Base-by-base conservation (phyloP, 2,113 vertebrate species). In the Salvelinus namaycush region DNA sequence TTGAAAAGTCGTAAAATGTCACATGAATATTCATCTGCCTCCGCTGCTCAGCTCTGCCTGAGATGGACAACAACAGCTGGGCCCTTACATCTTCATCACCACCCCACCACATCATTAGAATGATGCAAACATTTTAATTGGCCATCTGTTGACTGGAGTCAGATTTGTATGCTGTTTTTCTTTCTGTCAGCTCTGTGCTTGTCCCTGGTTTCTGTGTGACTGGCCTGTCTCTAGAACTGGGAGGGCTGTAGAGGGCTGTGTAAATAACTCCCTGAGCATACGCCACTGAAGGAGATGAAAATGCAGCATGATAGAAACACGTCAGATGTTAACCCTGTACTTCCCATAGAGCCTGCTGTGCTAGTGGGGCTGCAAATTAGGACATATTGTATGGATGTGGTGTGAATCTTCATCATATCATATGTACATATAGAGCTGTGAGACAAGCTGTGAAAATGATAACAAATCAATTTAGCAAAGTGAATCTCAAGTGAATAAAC, bases 101-200 rank as follows among this genome's bases (percentile, higher is more conserved):
- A 87, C 91, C 79, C 84, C 76, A 83, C 77, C 81, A 81, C 87
- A 86, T 87, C 84, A 70, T 81, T 79, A 85, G 86, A 87, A 92
- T 90, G 89, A 92, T 84, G 81, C 75, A 75, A 83, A 89, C 89
- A 90, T 92, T 90, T 71, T 90, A 91, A 93, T 91, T 83, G 70
- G 79, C 81, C 89, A 92, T 92, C 90, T 93, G 91, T 85, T 91
- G 89, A 88, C 89, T 87, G 64, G 68, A 89, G 87, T 85, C 78
- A 84, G 68, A 79, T 68, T 76, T 60, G 59, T 39, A 24, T 64
- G 39, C 18, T 67, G 34, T 22, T 59, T 76, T 66, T 51, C 13
- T 27, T 18, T 49, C 22, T 71, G n/a, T 68, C 26, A 62, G 67
- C 27, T 78, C 68, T 73, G 16, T 22, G 64, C 74, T 68, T 49